A percentile compares a stretch with the other conserved stretches of the same genome.
These are phyloP conservation scores for Aphodius granarius DNA, from an alignment of 2,888 invertebrate genomes.

Conservation along the genomic window DNA sequence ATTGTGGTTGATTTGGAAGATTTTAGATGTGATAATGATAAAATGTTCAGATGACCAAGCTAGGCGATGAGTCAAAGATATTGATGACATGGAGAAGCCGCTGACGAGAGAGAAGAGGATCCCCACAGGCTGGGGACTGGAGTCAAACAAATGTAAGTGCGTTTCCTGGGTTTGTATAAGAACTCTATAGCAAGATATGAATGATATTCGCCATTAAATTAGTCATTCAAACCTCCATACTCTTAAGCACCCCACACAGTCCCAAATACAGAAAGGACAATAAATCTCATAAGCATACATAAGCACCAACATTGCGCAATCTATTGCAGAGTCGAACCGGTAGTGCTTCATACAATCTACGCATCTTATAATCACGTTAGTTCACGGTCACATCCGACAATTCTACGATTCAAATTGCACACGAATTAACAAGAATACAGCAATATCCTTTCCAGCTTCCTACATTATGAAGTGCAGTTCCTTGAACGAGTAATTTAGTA, in stretches of 20 bases:
- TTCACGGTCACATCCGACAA: background rate
- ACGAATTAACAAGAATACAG: background rate
- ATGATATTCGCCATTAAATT: too few relatives aligned
- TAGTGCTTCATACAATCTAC: background rate
- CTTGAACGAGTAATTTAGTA: background rate
- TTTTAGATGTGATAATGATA: too few relatives aligned
- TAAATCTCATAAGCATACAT: background rate
- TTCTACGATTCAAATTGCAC: background rate
- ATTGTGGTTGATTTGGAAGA: too few relatives aligned
- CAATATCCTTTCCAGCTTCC: background rate
- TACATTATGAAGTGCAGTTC: background rate
- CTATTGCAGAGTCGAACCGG: background rate
- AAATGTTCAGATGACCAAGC: too few relatives aligned
- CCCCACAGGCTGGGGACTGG: too few relatives aligned
- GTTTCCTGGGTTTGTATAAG: too few relatives aligned
- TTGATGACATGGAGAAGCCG: too few relatives aligned
- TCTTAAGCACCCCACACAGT: background rate
- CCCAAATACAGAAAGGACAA: background rate
- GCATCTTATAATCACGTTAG: background rate
- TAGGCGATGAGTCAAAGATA: too few relatives aligned
- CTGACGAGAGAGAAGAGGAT: too few relatives aligned
- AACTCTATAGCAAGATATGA: too few relatives aligned
- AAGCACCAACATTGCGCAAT: background rate
- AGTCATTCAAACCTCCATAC: background rate
- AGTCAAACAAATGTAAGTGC: too few relatives aligned